Evolutionary conservation across 2,113 vertebrate species (phyloP).

Genomic region (Cheirogaleus medius): DNA sequence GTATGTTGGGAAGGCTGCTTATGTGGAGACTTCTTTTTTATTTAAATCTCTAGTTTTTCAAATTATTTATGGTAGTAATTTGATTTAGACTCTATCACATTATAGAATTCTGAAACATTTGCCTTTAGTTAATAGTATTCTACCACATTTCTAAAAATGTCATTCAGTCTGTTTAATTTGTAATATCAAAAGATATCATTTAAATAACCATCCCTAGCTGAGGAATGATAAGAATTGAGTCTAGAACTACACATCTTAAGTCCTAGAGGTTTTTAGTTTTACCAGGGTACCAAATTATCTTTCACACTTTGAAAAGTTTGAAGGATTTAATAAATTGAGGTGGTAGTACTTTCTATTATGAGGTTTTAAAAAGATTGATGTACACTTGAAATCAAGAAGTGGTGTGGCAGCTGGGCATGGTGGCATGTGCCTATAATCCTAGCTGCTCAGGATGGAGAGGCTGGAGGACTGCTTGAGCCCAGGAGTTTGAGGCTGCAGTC

Average conservation of each 20-base stretch:
- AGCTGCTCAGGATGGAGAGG: too few species aligned
- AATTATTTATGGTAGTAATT: not conserved
- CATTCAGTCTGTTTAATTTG: not conserved
- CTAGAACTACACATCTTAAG: not conserved
- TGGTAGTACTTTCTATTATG: not conserved
- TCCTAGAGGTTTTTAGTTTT: not conserved
- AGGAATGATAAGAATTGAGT: not conserved
- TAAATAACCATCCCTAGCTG: not conserved
- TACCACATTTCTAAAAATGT: slow-evolving; percentile 3
- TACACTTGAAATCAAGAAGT: not conserved
- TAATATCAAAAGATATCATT: not conserved
- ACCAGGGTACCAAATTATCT: not conserved
- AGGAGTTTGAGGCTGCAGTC: too few species aligned
- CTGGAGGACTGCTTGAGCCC: too few species aligned
- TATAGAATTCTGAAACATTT: slow-evolving; percentile 19
- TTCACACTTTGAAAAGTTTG: slow-evolving; percentile 41
- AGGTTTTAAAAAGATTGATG: not conserved
- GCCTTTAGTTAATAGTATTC: slow-evolving; percentile 19
- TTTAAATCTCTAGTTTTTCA: not conserved
- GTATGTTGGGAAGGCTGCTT: not conserved
- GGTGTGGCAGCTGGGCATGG: not conserved
- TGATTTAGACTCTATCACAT: not conserved
- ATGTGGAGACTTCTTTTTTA: not conserved
- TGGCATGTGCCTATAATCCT: too few species aligned
- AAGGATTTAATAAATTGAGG: slow-evolving; percentile 11